Evolutionary conservation across 2,113 vertebrate species (phyloP).

Genomic region (Trogon surrucura): DNA sequence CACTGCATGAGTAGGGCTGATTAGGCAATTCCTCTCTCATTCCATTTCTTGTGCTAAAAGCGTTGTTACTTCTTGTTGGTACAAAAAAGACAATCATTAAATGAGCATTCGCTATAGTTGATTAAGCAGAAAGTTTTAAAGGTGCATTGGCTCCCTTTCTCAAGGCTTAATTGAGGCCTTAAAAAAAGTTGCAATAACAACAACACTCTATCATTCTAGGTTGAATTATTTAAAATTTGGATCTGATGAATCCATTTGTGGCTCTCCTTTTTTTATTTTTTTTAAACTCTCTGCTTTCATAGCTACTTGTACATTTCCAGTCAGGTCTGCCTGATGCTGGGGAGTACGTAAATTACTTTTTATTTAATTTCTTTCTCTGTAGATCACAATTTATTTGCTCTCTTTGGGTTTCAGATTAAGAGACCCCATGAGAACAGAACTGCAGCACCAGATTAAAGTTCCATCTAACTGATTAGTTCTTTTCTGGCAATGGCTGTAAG

Average conservation of each 20-base stretch:
- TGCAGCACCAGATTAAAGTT: not conserved
- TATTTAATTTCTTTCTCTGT: not conserved
- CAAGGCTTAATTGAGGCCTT: slow-evolving; percentile 71
- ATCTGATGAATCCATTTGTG: not conserved
- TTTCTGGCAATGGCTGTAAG: not conserved
- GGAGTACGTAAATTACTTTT: not conserved
- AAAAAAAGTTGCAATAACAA: slow-evolving; percentile 51
- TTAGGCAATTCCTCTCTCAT: slow-evolving; percentile 87
- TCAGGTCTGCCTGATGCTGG: not conserved
- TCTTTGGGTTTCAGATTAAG: not conserved
- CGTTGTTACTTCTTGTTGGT: slow-evolving; percentile 83
- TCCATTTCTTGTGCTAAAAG: slow-evolving; percentile 82
- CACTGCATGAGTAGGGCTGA: slow-evolving; percentile 84
- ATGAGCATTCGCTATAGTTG: slow-evolving; percentile 80
- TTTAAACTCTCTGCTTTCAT: not conserved
- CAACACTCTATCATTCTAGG: slow-evolving; percentile 25
- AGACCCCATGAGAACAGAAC: not conserved
- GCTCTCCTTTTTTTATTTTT: not conserved
- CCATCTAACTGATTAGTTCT: not conserved
- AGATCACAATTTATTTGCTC: not conserved
- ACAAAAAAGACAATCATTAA: slow-evolving; percentile 84
- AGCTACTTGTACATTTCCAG: not conserved
- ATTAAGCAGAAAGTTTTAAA: slow-evolving; percentile 83
- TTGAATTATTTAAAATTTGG: slow-evolving; percentile 54
- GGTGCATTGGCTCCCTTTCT: slow-evolving; percentile 74